Percentiles rank a stretch among this genome's conserved stretches.
phyloP scores from a whole-genome alignment of 2,888 invertebrate genomes.

The Catocala sponsa region DNA sequence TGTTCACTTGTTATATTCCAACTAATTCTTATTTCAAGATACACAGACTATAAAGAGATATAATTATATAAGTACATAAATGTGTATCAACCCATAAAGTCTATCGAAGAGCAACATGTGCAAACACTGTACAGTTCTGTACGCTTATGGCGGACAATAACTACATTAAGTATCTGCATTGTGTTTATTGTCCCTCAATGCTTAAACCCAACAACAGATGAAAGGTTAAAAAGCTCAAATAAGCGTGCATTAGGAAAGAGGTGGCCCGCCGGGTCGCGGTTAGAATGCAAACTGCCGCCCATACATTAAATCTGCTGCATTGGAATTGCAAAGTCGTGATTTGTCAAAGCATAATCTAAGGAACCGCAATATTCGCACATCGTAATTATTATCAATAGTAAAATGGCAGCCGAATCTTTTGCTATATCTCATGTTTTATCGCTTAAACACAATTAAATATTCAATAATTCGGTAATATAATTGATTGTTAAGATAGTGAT shows the following conservation, averaged over 20 bases:
- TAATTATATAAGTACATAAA: neutral
- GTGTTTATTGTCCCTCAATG: conserved; percentile 84
- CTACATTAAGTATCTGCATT: conserved; percentile 76
- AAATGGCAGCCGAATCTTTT: conserved; percentile 84
- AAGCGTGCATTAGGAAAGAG: conserved; percentile 88
- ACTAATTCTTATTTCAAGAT: too few relatives aligned
- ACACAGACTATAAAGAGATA: too few relatives aligned
- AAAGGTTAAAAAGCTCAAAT: conserved; percentile 88
- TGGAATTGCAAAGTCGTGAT: conserved; percentile 88
- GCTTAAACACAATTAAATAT: too few relatives aligned
- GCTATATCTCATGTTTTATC: conserved; percentile 32
- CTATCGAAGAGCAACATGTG: neutral
- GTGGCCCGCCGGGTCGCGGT: conserved; percentile 86
- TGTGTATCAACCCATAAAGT: neutral
- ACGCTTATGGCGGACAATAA: conserved; percentile 70
- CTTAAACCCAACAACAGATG: conserved; percentile 81
- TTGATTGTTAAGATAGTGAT: too few relatives aligned
- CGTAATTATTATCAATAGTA: conserved; percentile 86
- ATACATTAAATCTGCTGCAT: conserved; percentile 88
- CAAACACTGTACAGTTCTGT: conserved; percentile 38
- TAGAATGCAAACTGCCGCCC: conserved; percentile 88
- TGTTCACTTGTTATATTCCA: too few relatives aligned
- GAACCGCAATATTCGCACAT: conserved; percentile 87
- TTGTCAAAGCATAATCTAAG: conserved; percentile 88
- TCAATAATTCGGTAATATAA: too few relatives aligned